Evolutionary conservation across 1,140 invertebrate genomes (phyloP), one percentile per base, ranked within the genome.

Genomic region (Bombyx mandarina): DNA sequence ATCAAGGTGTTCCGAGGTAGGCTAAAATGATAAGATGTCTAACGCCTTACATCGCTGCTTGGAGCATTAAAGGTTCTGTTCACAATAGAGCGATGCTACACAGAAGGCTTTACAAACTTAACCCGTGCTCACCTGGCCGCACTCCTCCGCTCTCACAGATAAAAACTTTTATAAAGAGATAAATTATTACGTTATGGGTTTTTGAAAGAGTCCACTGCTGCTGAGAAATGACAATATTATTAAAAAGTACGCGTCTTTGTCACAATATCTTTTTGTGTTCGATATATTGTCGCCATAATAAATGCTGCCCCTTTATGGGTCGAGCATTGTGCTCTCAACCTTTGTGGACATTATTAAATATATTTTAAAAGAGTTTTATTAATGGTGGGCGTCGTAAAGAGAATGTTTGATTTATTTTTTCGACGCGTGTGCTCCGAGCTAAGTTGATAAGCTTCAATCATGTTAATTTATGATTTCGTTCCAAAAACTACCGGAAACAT

Each of bases 201-300:
- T 87, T 87, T 85, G 82, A 87, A 87, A 85, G 82, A 85, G 81
- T 87, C 80, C 84, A 87, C 71, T 87, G 78, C 82, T 85, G 84
- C 77, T 85, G 81, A 87, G 84, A 87, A 87, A 87, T 87, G 84
- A 87, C 84, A 87, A 85, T 85, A 87, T 87, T 87, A 87, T 87
- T 87, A 87, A 87, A 87, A 85, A 87, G 78, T 82, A 84, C 75
- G 75, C 78, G 62, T 86, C 79, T 82, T 85, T 85, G 82, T 85
- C 80, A 83, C 82, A 73, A 79, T 85, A 86, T 86, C 83, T 86
- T 86, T 85, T 86, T 86, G 83, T 86, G 69, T 86, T 79, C 76
- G 71, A 83, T 86, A 86, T 85, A 86, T 86, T 86, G 82, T 85
- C 84, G 73, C 80, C 62, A 85, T 87, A 84, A 87, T 85, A 87